A percentile compares a stretch with the other conserved stretches of the same genome.
Evolutionary conservation across 2,113 vertebrate genomes (phyloP).

Genomic region (Butorides virescens): DNA sequence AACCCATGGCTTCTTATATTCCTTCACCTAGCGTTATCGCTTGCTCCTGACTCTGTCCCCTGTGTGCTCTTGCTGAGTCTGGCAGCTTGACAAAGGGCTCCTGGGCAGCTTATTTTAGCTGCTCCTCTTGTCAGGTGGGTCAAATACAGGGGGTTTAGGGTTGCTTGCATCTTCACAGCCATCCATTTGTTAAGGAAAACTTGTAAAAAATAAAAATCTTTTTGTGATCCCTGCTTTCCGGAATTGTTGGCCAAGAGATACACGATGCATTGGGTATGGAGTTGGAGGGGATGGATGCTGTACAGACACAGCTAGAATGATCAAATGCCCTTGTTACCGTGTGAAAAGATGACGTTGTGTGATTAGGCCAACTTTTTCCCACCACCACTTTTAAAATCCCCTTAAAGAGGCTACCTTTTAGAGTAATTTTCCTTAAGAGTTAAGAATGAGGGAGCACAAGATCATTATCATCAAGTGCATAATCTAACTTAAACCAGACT

Average conservation of each 20-base stretch:
- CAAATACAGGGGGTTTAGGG: background rate
- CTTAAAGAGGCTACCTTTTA: background rate
- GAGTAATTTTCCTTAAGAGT: background rate
- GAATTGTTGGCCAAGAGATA: background rate
- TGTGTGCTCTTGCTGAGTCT: background rate
- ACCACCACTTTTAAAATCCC: background rate
- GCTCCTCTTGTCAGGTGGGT: background rate
- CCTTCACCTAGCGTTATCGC: background rate
- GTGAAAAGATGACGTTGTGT: background rate
- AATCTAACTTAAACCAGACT: background rate
- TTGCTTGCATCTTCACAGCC: accelerated
- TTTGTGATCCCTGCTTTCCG: background rate
- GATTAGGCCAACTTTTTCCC: background rate
- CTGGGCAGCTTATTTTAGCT: background rate
- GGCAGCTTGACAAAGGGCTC: background rate
- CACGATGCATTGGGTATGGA: background rate
- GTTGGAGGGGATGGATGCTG: background rate
- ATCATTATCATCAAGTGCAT: background rate
- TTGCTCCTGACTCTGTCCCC: background rate
- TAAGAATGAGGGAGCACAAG: background rate
- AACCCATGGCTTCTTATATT: background rate
- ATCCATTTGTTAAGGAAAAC: background rate
- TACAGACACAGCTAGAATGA: background rate
- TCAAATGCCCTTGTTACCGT: background rate
- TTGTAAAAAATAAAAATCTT: background rate